Evolutionary conservation across 1,140 invertebrate genomes (phyloP).

Genomic region (Aradophagus sp.): DNA sequence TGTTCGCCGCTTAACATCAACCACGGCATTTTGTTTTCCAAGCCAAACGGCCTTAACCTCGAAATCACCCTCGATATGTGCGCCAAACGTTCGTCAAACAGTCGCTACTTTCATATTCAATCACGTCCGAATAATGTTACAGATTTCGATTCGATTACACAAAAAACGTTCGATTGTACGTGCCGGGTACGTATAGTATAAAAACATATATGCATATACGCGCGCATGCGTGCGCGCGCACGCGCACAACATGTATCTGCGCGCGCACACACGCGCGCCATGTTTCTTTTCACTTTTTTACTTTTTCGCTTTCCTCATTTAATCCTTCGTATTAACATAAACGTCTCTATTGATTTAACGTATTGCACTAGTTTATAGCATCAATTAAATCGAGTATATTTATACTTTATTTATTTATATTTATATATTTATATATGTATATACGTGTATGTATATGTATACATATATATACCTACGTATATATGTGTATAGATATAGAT

Average conservation of each 20-base stretch:
- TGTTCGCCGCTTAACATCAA: conserved; percentile 15
- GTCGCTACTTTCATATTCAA: conserved; percentile 56
- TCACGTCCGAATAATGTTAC: conserved; percentile 36
- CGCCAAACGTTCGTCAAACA: conserved; percentile 36
- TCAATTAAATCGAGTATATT: conserved; percentile 47
- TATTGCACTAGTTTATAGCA: conserved; percentile 57
- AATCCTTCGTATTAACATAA: conserved; percentile 37
- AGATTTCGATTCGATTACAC: conserved; percentile 46
- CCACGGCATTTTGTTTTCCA: too few relatives aligned
- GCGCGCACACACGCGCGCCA: too few relatives aligned
- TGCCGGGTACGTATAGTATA: conserved; percentile 31
- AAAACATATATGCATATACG: neutral
- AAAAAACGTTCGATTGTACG: conserved; percentile 53
- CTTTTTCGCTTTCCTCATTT: conserved; percentile 21
- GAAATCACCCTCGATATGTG: conserved; percentile 39
- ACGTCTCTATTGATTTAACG: conserved; percentile 43
- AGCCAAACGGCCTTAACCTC: conserved; percentile 26
- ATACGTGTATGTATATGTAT: too few relatives aligned
- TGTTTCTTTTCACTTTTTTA: too few relatives aligned
- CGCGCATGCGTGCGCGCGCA: neutral
- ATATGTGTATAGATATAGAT: too few relatives aligned
- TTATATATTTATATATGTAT: too few relatives aligned
- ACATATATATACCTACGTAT: too few relatives aligned
- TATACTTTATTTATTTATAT: conserved; percentile 17
- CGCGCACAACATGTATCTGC: too few relatives aligned